Base-by-base conservation (phyloP, 92 coral and sea anemone genomes). In the Epizoanthus scotinus region DNA sequence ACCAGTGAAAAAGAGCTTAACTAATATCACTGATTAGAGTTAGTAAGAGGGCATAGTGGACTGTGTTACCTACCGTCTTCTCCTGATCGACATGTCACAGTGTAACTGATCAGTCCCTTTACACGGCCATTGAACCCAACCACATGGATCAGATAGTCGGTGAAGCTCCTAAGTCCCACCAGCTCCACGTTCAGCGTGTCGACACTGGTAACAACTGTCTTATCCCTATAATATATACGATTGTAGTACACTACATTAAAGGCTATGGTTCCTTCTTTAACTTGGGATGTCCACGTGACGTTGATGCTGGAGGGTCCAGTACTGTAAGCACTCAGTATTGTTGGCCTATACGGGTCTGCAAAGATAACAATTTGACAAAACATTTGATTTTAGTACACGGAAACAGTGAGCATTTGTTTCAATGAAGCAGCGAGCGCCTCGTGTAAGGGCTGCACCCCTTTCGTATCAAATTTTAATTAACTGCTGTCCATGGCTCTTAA, bases 241-340 rank as follows among this genome's bases (percentile, higher is more conserved):
- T 9, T 3, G 5, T 12, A 8, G 31, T 28, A 73, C 1, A 12
- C 0, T 34, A 73, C 20, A 22, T 42, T 55, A 31, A 57, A 73
- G 20, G 52, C 63, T 19, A 29, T 26, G 3, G 79, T 73, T 26
- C 79, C 79, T 18, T 57, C 79, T 73, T 57, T 73, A 50, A 73
- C 29, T 28, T 55, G 66, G 9, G 79, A 73, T 57, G 19, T 12
- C 79, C 79, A 73, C 28, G 67, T 73, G 18, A 73, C 79, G 22
- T 57, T 73, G 28, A 73, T 73, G 24, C 79, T 73, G 5, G 47
- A 18, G 6, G 79, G 10, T 25, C 79, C 62, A 13, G 66, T 57
- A 14, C 24, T 21, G 15, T 29, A 73, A 34, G 29, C 67, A 31
- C 20, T 8, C 8, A 20, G 3, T 31, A 5, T 28, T 73, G 22